Evolutionary conservation across 2,113 vertebrate species (phyloP).

Genomic region (Enhydra lutris): DNA sequence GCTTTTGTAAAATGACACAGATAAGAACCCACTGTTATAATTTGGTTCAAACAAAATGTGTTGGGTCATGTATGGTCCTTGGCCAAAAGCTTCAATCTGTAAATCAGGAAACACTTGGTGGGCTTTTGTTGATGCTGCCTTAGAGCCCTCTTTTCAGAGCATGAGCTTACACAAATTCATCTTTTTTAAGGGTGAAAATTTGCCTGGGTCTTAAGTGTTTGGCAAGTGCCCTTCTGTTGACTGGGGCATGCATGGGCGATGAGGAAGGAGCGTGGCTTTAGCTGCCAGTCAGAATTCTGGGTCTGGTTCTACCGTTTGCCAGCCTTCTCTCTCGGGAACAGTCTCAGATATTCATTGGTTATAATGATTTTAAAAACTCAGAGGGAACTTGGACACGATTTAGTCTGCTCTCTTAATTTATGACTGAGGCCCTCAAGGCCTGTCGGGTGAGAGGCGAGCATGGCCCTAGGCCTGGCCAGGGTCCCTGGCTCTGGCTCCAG

Average conservation of each 20-base stretch:
- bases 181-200: not conserved
- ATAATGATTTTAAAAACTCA: not conserved
- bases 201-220: not conserved
- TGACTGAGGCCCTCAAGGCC: not conserved
- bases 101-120: accelerated
- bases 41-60: not conserved
- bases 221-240: accelerated
- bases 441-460: accelerated
- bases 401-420: not conserved
- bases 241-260: accelerated
- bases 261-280: accelerated
- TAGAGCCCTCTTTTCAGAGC: not conserved
- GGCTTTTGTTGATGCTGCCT: too few species aligned
- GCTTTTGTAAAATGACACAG: not conserved
- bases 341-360: not conserved
- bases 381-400: not conserved
- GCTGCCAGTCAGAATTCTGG: accelerated
- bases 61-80: accelerated
- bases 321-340: accelerated
- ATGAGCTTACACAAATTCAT: too few species aligned
- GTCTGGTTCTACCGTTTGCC: accelerated
- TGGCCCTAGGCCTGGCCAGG: accelerated
- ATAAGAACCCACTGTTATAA: not conserved
- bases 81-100: not conserved
- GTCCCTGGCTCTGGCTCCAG: accelerated